Evolutionary conservation across 30 jellyfish, hydroid and myxozoan species (phyloP).

Genomic region (Chrysaora quinquecirrha): DNA sequence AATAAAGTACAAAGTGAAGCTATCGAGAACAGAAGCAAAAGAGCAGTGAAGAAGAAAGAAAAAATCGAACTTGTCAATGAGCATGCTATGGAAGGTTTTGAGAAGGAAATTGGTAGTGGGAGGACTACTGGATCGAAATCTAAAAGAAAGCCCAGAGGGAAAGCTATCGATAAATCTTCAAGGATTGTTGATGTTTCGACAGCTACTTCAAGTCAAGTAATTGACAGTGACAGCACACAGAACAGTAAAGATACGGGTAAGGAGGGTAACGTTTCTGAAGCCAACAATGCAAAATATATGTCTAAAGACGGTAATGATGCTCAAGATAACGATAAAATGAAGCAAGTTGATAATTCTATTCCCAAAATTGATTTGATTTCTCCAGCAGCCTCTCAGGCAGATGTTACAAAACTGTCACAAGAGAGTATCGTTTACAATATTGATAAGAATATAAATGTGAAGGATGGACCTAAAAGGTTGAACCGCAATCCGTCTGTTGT

Average conservation of each 20-base stretch:
- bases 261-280: neutral
- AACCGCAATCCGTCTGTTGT: neutral
- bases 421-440: neutral
- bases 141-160: neutral
- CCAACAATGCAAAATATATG: neutral
- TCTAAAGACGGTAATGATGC: neutral
- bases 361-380: neutral
- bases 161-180: neutral
- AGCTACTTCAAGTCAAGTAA: neutral
- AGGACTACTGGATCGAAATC: neutral
- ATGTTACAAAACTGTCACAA: neutral
- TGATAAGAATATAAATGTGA: too few relatives aligned
- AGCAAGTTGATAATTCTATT: too few relatives aligned
- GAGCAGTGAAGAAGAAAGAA: neutral
- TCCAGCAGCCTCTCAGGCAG: neutral
- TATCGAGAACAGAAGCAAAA: neutral
- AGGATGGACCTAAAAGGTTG: too few relatives aligned
- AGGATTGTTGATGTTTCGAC: neutral
- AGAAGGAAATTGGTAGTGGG: neutral
- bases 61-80: neutral
- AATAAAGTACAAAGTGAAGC: neutral
- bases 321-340: neutral
- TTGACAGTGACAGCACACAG: conserved; percentile 6
- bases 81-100: neutral
- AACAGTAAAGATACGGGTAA: neutral